A percentile compares a stretch with the other conserved stretches of the same genome.
Conservation (phyloP, 2,888 invertebrate genomes). For the Antheraea assamensis region DNA sequence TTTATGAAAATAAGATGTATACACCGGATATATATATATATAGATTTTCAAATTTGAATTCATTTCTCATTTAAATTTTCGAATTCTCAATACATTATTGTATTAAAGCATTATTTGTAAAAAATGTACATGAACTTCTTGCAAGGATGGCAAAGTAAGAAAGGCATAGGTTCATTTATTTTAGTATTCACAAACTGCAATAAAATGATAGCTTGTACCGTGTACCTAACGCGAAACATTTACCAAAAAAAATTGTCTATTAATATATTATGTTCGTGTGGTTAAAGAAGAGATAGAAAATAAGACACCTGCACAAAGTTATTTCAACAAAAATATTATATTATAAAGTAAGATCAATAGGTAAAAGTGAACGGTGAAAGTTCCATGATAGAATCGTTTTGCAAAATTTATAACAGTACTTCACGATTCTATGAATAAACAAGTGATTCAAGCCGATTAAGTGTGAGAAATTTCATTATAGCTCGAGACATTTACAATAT, state of each 20-base stretch:
- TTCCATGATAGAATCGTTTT: slow-evolving; percentile 30
- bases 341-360: neutral
- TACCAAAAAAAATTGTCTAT: no score
- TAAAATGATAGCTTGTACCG: neutral
- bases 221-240: no score
- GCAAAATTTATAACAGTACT: slow-evolving; percentile 24
- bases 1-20: no score
- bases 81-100: neutral
- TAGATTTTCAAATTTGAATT: no score
- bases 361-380: slow-evolving; percentile 26
- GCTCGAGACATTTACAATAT: neutral
- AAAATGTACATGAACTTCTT: neutral
- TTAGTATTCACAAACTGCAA: neutral
- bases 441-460: neutral
- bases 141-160: no score
- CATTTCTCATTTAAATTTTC: neutral
- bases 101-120: neutral
- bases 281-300: neutral
- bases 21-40: no score
- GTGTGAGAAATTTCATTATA: neutral
- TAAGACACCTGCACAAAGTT: neutral
- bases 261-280: no score
- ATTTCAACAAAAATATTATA: neutral
- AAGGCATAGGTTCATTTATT: no score
- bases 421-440: slow-evolving; percentile 13